Percentiles rank a stretch among this genome's conserved stretches.
Evolutionary conservation across 2,113 vertebrate species (phyloP).

Genomic region (Eidolon helvum): DNA sequence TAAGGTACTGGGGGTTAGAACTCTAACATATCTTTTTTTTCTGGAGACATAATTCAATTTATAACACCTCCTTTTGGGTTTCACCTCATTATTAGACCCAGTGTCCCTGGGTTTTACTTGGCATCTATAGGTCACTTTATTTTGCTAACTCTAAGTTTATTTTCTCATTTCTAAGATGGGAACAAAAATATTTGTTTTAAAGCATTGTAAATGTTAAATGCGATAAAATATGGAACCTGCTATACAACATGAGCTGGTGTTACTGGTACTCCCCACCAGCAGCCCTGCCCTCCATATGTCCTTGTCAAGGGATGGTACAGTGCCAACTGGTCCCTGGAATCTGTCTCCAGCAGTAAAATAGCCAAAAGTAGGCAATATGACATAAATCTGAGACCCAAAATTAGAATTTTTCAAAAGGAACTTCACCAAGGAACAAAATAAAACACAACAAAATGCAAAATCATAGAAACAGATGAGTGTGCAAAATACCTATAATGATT

Average conservation of each 20-base stretch:
- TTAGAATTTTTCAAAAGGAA: neutral
- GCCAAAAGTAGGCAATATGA: neutral
- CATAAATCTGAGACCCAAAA: neutral
- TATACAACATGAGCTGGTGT: neutral
- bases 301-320: neutral
- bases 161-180: neutral
- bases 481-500: neutral
- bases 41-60: neutral
- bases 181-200: neutral
- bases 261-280: neutral
- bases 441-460: neutral
- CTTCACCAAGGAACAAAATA: neutral
- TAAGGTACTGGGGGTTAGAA: neutral
- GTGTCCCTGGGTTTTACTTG: neutral
- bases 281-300: neutral
- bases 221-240: neutral
- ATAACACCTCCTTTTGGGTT: neutral
- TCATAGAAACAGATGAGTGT: neutral
- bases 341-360: neutral
- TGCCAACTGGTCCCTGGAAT: neutral
- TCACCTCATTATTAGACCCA: neutral
- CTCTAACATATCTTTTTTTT: neutral
- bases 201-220: neutral
- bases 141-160: neutral
- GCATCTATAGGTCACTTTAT: neutral